Percentiles rank a stretch among this genome's conserved stretches.
Conservation (phyloP, 2,113 vertebrate species). For the Petrocephalus zakoni region DNA sequence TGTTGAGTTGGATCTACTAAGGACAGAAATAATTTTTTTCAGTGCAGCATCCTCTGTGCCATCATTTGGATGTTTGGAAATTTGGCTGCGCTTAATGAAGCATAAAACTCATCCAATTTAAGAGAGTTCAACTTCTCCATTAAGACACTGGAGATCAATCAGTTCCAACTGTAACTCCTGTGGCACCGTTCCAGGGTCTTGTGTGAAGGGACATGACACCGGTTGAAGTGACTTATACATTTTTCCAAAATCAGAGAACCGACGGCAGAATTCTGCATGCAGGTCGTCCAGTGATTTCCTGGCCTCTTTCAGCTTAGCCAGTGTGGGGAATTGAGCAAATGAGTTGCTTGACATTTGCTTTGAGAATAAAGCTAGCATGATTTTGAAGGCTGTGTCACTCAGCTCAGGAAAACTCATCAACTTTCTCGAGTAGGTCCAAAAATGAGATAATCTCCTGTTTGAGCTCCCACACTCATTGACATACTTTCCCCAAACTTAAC, state of each 20-base stretch:
- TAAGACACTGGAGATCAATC: no score
- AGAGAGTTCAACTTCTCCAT: constrained; percentile 32
- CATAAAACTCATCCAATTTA: constrained; percentile 25
- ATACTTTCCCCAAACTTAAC: no score
- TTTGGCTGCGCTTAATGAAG: constrained; percentile 11
- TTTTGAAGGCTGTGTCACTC: constrained; percentile 32
- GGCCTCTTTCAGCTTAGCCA: constrained; percentile 19
- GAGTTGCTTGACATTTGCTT: constrained; percentile 19
- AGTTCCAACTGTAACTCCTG: constrained; percentile 24
- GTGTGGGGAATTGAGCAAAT: constrained; percentile 33
- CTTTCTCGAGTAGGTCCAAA: constrained; percentile 23
- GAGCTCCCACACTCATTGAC: constrained; percentile 26
- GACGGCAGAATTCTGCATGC: constrained; percentile 29
- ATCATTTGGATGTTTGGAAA: constrained; percentile 22
- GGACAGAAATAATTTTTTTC: no score
- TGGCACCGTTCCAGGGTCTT: constrained; percentile 20
- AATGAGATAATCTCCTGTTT: constrained; percentile 31
- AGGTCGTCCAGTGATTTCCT: constrained; percentile 26
- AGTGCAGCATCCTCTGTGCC: constrained; percentile 12
- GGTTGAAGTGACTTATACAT: constrained; percentile 30
- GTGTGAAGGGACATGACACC: constrained; percentile 27
- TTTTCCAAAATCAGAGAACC: constrained; percentile 33
- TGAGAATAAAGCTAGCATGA: constrained; percentile 31
- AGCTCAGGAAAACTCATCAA: constrained; percentile 24
- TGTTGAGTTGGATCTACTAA: no score